Conservation (phyloP, 2,113 vertebrate genomes). For the Glareola pratincola region DNA sequence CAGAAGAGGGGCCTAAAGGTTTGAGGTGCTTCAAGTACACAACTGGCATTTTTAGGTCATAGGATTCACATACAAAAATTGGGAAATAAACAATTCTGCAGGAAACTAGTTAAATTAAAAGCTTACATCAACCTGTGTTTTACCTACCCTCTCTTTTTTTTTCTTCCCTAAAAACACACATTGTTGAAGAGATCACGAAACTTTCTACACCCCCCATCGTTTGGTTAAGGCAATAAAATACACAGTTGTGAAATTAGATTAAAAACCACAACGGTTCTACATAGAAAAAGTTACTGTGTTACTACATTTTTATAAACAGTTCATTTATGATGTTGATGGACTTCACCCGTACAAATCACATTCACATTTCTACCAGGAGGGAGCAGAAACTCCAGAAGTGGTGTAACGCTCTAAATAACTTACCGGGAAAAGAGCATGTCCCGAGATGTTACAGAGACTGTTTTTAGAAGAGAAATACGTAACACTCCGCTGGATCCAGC, state of each 20-base stretch:
- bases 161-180: not conserved
- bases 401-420: not conserved
- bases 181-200: not conserved
- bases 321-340: not conserved
- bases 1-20: not conserved
- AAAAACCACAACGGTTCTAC: not conserved
- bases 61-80: not conserved
- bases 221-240: not conserved
- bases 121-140: not conserved
- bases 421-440: not conserved
- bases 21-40: not conserved
- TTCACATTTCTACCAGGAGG: not conserved
- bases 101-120: not conserved
- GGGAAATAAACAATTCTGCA: not conserved
- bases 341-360: not conserved
- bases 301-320: not conserved
- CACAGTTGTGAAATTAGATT: rapidly evolving
- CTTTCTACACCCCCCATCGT: not conserved
- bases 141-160: rapidly evolving
- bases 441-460: not conserved
- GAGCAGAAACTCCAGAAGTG: not conserved
- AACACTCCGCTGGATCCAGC: not conserved
- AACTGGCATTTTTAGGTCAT: not conserved
- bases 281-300: not conserved
- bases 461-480: not conserved